Evolutionary conservation across 2,113 vertebrate species (phyloP).

Genomic region (Turdus rufiventris): DNA sequence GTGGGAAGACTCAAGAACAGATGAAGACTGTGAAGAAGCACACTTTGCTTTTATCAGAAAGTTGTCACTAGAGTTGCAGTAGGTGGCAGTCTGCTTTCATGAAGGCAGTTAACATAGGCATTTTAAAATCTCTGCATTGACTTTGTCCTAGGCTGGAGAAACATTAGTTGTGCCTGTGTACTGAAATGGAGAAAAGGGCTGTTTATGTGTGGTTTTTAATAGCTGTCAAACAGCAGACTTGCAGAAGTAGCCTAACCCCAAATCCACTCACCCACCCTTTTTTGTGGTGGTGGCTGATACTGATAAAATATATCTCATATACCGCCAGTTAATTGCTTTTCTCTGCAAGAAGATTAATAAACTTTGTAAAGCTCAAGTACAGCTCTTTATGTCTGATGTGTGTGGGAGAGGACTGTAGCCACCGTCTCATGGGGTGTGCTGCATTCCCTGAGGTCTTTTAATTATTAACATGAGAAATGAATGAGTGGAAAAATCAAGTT

Average conservation of each 20-base stretch:
- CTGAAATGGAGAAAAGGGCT: background rate
- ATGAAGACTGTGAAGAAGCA: background rate
- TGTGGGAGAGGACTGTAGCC: background rate
- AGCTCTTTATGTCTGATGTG: background rate
- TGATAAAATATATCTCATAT: background rate
- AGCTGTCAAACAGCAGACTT: background rate
- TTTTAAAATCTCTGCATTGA: background rate
- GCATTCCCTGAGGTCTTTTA: background rate
- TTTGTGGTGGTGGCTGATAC: background rate
- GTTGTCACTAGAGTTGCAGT: background rate
- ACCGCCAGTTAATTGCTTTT: background rate
- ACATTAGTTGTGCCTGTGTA: background rate
- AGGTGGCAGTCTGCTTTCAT: background rate
- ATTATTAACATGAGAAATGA: background rate
- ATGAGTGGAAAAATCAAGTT: background rate
- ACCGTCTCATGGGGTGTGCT: background rate
- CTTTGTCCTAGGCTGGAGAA: background rate
- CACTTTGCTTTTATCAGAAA: background rate
- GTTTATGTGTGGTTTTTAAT: background rate
- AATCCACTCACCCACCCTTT: background rate
- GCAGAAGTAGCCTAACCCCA: background rate
- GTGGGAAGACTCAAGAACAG: background rate
- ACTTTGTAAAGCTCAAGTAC: background rate
- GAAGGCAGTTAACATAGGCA: background rate
- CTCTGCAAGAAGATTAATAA: background rate